Conservation (phyloP, 2,113 vertebrate species). For the Pogona vitticeps region DNA sequence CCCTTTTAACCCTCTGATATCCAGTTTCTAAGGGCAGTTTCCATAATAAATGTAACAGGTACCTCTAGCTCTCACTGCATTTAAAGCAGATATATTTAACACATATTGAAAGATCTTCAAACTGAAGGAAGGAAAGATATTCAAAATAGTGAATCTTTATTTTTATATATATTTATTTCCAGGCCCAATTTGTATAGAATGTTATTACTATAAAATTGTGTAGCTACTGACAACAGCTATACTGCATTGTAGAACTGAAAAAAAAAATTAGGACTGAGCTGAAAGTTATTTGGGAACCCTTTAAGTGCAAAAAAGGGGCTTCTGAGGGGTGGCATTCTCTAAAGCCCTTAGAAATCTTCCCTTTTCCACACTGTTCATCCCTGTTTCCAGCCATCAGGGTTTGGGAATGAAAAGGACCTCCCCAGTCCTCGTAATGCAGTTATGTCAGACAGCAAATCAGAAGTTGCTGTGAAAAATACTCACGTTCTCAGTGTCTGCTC, state of each 20-base stretch:
- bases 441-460: background rate
- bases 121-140: conserved; percentile 23
- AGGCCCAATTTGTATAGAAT: conserved; percentile 67
- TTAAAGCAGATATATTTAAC: conserved; percentile 56
- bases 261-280: conserved; percentile 7
- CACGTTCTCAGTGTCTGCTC: background rate
- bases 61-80: conserved; percentile 49
- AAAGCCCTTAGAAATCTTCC: background rate
- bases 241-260: conserved; percentile 48
- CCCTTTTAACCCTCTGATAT: conserved; percentile 14
- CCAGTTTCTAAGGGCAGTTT: conserved; percentile 24
- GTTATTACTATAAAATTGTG: conserved; percentile 72
- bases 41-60: conserved; percentile 62
- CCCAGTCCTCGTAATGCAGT: background rate
- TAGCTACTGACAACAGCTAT: conserved; percentile 64
- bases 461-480: background rate
- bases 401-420: background rate
- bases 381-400: background rate
- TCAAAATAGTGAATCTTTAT: conserved; percentile 50
- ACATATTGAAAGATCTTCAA: conserved; percentile 40
- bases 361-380: background rate
- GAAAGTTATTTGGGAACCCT: background rate
- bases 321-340: too few species aligned
- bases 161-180: conserved; percentile 69
- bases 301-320: background rate